A percentile compares a stretch with the other conserved stretches of the same genome.
Conservation (phyloP, 1,140 invertebrate genomes). For the Leptestheria dahalacensis region DNA sequence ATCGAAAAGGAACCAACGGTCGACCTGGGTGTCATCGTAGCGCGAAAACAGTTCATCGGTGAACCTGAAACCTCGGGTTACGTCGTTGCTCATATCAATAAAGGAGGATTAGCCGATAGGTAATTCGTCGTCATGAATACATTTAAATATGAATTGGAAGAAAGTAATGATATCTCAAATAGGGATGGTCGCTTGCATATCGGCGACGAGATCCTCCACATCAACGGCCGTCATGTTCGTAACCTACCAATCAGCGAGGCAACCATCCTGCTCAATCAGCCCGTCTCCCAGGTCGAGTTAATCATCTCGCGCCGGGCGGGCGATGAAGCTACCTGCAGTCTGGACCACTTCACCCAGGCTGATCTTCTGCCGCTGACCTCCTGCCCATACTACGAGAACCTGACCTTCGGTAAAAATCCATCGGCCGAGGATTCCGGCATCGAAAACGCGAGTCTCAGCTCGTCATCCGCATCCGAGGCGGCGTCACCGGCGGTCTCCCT, state of each 20-base stretch:
- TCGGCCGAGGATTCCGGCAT: constrained; percentile 11
- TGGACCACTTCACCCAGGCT: not conserved
- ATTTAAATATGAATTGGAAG: not conserved
- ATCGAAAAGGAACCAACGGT: constrained; percentile 8
- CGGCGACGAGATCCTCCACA: constrained; percentile 50
- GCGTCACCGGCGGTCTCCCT: not conserved
- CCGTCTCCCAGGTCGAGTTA: constrained; percentile 53
- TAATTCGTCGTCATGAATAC: not conserved
- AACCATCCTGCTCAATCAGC: constrained; percentile 35
- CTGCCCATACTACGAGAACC: not conserved
- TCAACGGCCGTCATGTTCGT: constrained; percentile 45
- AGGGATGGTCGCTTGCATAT: constrained; percentile 40
- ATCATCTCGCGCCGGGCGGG: constrained; percentile 32
- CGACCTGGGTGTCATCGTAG: constrained; percentile 18
- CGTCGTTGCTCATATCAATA: constrained; percentile 15
- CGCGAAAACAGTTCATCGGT: constrained; percentile 9
- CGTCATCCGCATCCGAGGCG: not conserved
- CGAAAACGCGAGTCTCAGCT: constrained; percentile 8
- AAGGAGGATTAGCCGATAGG: constrained; percentile 16
- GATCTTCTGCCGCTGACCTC: not conserved
- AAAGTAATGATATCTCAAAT: constrained; percentile 19
- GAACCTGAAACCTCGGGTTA: constrained; percentile 11
- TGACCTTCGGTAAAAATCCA: not conserved
- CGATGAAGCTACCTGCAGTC: not conserved
- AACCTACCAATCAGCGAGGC: constrained; percentile 43